Percentiles rank a stretch among this genome's conserved stretches.
Evolutionary conservation across 1,140 invertebrate genomes (phyloP).

Genomic region (Acromyrmex echinatior): DNA sequence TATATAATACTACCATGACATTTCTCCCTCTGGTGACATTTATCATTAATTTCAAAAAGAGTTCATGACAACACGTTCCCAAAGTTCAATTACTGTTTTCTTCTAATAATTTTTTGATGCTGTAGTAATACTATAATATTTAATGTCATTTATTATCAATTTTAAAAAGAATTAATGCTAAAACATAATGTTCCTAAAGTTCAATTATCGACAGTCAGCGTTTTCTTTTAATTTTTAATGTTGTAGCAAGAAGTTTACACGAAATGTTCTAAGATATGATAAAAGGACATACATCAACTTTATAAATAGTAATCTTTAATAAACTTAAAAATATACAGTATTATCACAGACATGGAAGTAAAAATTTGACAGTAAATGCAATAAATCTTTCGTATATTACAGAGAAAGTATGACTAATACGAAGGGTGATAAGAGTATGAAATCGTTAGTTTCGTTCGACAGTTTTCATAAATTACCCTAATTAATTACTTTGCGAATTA

Average conservation of each 20-base stretch:
- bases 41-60: constrained; percentile 7
- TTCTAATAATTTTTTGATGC: neutral
- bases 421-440: constrained; percentile 13
- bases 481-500: constrained; percentile 30
- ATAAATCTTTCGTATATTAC: constrained; percentile 17
- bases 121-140: neutral
- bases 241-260: neutral
- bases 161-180: neutral
- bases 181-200: neutral
- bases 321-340: neutral
- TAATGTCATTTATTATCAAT: neutral
- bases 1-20: neutral
- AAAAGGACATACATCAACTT: neutral
- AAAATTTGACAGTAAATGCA: neutral
- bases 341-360: neutral
- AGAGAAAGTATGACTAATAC: constrained; percentile 30
- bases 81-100: neutral
- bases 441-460: neutral
- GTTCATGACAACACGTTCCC: neutral
- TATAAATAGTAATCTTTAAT: constrained; percentile 1
- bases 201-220: neutral
- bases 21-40: neutral
- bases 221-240: neutral
- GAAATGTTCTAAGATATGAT: neutral
- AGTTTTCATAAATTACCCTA: constrained; percentile 36